Evolutionary conservation across 2,113 vertebrate species (phyloP), one percentile per base, ranked within the genome.

Genomic region (Balaenoptera acutorostrata): DNA sequence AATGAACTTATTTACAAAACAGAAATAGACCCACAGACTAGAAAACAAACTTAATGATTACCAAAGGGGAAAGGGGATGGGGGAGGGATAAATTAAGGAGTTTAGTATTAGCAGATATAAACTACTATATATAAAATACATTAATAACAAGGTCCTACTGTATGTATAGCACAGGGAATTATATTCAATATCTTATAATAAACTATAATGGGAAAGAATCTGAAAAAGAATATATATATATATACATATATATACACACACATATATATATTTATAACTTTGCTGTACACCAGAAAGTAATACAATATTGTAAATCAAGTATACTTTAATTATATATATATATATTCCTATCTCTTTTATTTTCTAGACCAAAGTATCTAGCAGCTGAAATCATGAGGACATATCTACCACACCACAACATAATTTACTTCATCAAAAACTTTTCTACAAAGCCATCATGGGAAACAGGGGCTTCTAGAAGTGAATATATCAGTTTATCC

Each of bases 381-480:
- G 31, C 7, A 75, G 33, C 25, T 41, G 8, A 96, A 86, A 92
- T 89, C 84, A 77, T 33, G 23, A 75, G 49, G n/a, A 57, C 1
- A 2, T 87, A 61, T 39, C 49, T 52, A 92, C 78, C 39, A 78
- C 18, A 83, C 9, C 21, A 57, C 78, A 87, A 6, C 11, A 80
- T 52, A 93, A 91, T 85, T 71, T 84, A 14, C 74, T 90, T 94
- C 90, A 55, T 84, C 27, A 84, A 61, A 95, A 92, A 41, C 78
- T 23, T 94, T 77, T 80, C 82, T 31, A 59, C 81, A 75, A 44
- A 89, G 57, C 1, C 36, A 52, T 78, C 31, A 25, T 4, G 52
- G 57, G 69, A 74, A 95, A 92, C 21, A 63, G 1, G 1, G 21
- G 9, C 25, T 82, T 90, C 44, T 57, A 27, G 33, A 82, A 91